These are phyloP conservation scores for Dicrurus megarhynchus DNA, from an alignment of 2,113 vertebrate genomes.

Conservation along the genomic window DNA sequence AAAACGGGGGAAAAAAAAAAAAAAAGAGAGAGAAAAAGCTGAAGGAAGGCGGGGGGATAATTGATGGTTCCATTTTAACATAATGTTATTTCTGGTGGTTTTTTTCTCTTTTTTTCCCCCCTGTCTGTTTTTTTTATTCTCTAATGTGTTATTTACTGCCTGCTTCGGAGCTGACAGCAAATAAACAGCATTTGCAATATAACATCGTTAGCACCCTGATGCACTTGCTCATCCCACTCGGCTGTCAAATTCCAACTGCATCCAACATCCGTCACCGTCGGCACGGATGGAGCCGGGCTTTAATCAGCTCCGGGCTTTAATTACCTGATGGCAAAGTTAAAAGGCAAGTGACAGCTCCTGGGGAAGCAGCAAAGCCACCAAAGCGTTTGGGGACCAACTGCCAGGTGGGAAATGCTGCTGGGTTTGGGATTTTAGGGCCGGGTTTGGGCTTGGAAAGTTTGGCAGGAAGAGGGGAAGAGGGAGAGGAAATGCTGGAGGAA, in stretches of 20 bases:
- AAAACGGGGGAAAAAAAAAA: not conserved
- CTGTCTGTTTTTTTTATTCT: not conserved
- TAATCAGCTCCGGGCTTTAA: constrained; percentile 67
- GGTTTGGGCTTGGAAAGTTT: constrained; percentile 37
- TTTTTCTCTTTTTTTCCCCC: not conserved
- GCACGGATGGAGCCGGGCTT: constrained; percentile 35
- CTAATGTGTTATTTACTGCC: constrained; percentile 78
- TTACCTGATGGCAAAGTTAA: constrained; percentile 68
- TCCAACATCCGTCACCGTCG: constrained; percentile 72
- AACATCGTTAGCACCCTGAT: constrained; percentile 61
- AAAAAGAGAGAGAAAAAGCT: not conserved
- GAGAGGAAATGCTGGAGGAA: not conserved
- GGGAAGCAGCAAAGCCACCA: constrained; percentile 54
- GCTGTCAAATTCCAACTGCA: constrained; percentile 65
- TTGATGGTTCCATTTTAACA: constrained; percentile 75
- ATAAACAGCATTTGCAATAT: constrained; percentile 77
- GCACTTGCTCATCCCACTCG: constrained; percentile 69
- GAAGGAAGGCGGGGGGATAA: constrained; percentile 65
- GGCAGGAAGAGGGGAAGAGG: not conserved
- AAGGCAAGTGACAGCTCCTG: constrained; percentile 63
- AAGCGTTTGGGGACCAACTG: not conserved
- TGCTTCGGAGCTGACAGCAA: constrained; percentile 73
- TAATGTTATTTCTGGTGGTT: constrained; percentile 73
- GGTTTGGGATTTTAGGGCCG: constrained; percentile 25
- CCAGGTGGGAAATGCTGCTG: not conserved